Percentiles rank a stretch among this genome's conserved stretches.
phyloP scores from a whole-genome alignment of 2,797 vertebrate species.

The Fratercula arctica region DNA sequence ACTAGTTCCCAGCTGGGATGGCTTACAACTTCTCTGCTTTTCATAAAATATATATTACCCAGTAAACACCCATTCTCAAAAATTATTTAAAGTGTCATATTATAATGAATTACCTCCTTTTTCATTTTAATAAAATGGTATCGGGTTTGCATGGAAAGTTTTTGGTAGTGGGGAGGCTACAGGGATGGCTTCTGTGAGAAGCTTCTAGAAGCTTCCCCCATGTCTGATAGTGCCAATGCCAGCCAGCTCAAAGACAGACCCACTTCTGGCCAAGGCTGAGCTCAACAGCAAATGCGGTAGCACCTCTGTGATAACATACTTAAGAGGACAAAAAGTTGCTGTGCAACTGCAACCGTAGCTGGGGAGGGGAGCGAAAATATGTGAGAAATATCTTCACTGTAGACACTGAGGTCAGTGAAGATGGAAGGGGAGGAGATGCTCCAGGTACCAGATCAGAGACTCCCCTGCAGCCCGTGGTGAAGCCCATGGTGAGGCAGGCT shows the following conservation, averaged over 20 bases:
- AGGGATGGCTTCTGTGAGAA: not conserved
- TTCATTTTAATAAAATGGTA: not conserved
- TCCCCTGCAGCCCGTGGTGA: not conserved
- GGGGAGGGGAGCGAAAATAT: not conserved
- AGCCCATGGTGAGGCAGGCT: not conserved
- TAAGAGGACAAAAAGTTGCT: not conserved
- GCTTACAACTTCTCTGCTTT: not conserved
- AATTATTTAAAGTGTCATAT: not conserved
- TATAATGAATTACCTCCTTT: not conserved
- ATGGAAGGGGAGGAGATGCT: not conserved
- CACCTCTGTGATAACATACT: not conserved
- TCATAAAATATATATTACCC: not conserved
- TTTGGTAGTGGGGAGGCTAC: not conserved
- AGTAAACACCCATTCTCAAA: not conserved
- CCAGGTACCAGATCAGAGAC: not conserved
- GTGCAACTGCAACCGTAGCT: not conserved
- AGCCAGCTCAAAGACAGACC: not conserved
- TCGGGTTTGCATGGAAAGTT: not conserved
- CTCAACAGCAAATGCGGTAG: not conserved
- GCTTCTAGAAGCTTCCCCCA: not conserved
- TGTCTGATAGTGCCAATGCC: not conserved
- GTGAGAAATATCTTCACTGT: not conserved
- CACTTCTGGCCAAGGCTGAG: not conserved
- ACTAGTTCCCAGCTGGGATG: not conserved
- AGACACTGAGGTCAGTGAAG: not conserved